phyloP scores from a whole-genome alignment of 2,888 invertebrate genomes.

The Ischnura elegans region DNA sequence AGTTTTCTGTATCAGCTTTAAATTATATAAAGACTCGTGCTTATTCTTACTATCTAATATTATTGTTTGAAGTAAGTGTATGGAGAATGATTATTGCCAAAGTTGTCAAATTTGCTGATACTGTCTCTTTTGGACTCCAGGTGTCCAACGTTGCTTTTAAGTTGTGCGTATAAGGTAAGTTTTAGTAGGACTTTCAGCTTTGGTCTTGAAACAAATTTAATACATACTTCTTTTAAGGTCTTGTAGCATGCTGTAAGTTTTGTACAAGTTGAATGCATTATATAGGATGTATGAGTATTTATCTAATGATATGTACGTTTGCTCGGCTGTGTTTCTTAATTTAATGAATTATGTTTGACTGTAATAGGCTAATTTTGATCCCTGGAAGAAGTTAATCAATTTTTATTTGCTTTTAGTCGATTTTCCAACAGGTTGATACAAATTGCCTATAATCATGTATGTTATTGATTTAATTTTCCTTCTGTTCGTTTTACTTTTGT shows the following conservation, averaged over 20 bases:
- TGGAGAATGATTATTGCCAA: background rate
- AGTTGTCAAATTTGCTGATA: background rate
- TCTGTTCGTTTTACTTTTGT: no score
- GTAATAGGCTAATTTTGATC: no score
- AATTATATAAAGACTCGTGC: background rate
- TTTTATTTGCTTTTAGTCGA: no score
- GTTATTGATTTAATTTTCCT: no score
- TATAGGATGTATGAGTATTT: background rate
- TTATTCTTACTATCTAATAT: background rate
- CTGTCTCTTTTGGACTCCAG: slow-evolving; percentile 54
- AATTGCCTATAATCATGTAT: no score
- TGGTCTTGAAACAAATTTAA: background rate
- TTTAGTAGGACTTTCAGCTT: background rate
- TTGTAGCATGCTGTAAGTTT: slow-evolving; percentile 39
- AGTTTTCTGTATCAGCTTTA: background rate
- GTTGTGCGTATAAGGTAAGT: slow-evolving; percentile 29
- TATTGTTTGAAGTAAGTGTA: background rate
- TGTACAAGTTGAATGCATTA: background rate
- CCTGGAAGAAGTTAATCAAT: no score
- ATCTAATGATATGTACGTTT: background rate
- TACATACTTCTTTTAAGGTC: background rate
- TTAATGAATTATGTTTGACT: no score
- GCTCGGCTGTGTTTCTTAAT: background rate
- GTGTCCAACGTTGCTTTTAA: slow-evolving; percentile 22
- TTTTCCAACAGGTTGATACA: no score